These are phyloP conservation scores for Phalacrocorax aristotelis DNA, from an alignment of 2,113 vertebrate genomes.

Conservation along the genomic window DNA sequence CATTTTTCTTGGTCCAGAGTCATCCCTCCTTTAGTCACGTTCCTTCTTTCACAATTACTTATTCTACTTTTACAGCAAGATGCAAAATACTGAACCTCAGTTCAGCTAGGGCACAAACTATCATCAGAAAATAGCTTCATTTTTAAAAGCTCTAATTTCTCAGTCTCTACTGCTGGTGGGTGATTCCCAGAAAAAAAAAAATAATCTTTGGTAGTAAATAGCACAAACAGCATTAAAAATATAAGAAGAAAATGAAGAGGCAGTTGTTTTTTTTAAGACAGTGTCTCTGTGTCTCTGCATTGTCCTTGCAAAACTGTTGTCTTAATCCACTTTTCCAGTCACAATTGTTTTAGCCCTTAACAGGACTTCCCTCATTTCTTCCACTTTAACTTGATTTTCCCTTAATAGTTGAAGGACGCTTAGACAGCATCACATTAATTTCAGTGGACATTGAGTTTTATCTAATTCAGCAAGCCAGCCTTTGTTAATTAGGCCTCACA, in stretches of 20 bases:
- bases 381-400: slow-evolving; percentile 69
- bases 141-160: neutral
- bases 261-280: neutral
- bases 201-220: neutral
- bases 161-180: neutral
- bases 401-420: slow-evolving; percentile 69
- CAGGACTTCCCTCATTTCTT: slow-evolving; percentile 46
- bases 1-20: neutral
- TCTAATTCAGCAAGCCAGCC: slow-evolving; percentile 81
- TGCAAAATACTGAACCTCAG: neutral
- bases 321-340: slow-evolving; percentile 46
- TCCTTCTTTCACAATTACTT: neutral
- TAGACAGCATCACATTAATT: slow-evolving; percentile 75
- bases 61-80: neutral
- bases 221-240: neutral
- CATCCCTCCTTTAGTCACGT: neutral
- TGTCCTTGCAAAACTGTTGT: slow-evolving; percentile 45
- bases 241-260: neutral
- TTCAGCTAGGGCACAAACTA: neutral
- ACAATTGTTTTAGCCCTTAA: slow-evolving; percentile 53
- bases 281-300: neutral
- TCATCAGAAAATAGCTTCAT: neutral
- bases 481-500: slow-evolving; percentile 80
- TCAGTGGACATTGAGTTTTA: slow-evolving; percentile 76
- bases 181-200: neutral